These are phyloP conservation scores for Ceramica pisi DNA, from an alignment of 2,888 invertebrate genomes.

Conservation along the genomic window DNA sequence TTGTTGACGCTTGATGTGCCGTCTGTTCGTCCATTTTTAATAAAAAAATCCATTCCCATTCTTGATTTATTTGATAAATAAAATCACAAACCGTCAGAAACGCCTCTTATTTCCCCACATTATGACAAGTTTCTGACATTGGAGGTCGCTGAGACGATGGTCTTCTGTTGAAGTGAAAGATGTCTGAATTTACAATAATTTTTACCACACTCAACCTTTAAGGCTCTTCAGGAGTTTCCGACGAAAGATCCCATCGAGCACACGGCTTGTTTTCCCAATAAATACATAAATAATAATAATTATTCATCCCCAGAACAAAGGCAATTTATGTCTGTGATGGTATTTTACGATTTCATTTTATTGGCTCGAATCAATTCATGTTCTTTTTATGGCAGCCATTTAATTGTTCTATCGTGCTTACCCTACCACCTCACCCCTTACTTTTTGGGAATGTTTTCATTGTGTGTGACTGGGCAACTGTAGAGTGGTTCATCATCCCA, in stretches of 20 bases:
- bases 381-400: slow-evolving; percentile 10
- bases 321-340: background rate
- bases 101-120: too few relatives aligned
- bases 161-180: background rate
- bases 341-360: slow-evolving; percentile 24
- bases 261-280: background rate
- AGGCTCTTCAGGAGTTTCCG: background rate
- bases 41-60: too few relatives aligned
- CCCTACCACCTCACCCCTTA: background rate
- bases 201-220: background rate
- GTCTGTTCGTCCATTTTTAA: too few relatives aligned
- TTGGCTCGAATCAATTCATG: slow-evolving; percentile 22
- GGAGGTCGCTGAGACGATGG: background rate
- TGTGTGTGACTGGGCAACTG: too few relatives aligned
- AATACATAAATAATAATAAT: background rate
- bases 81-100: too few relatives aligned
- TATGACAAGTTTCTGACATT: too few relatives aligned
- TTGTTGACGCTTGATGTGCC: too few relatives aligned
- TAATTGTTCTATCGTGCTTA: slow-evolving; percentile 9
- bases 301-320: slow-evolving; percentile 3
- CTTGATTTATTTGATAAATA: too few relatives aligned
- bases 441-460: background rate
- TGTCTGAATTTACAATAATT: background rate
- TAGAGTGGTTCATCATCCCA: too few relatives aligned
- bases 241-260: background rate